Percentiles rank a stretch among this genome's conserved stretches.
These are phyloP conservation scores for Peucedramus taeniatus DNA, from an alignment of 2,113 vertebrate genomes.

Conservation along the genomic window DNA sequence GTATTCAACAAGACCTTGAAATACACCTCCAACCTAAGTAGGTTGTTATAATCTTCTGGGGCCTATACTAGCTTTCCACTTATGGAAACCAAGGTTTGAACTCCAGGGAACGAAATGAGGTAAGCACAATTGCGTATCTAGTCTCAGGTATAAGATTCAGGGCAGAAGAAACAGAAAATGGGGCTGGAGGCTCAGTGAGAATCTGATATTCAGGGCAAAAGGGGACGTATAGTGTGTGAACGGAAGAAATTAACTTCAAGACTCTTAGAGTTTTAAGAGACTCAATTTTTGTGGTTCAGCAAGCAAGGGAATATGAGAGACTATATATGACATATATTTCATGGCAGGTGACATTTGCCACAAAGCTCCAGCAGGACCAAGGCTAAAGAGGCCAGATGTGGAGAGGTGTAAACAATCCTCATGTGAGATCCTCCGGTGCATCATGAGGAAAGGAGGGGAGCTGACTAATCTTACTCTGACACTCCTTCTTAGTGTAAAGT, in stretches of 20 bases:
- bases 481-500: neutral
- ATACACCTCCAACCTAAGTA: neutral
- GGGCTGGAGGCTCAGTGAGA: neutral
- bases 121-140: neutral
- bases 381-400: neutral
- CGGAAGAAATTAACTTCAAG: neutral
- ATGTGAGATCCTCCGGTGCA: neutral
- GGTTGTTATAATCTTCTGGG: conserved; percentile 36
- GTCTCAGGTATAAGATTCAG: neutral
- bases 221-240: rapidly evolving
- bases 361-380: neutral
- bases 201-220: neutral
- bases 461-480: neutral
- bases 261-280: neutral
- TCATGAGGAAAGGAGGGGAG: neutral
- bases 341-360: neutral
- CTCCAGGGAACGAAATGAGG: conserved; percentile 10
- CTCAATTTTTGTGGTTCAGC: neutral
- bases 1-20: conserved; percentile 29
- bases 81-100: conserved; percentile 1
- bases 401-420: neutral
- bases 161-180: neutral
- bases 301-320: neutral
- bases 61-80: conserved; percentile 18
- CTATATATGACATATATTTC: neutral